phyloP scores from a whole-genome alignment of 1,140 invertebrate species.

The Parasteatoda tepidariorum region DNA sequence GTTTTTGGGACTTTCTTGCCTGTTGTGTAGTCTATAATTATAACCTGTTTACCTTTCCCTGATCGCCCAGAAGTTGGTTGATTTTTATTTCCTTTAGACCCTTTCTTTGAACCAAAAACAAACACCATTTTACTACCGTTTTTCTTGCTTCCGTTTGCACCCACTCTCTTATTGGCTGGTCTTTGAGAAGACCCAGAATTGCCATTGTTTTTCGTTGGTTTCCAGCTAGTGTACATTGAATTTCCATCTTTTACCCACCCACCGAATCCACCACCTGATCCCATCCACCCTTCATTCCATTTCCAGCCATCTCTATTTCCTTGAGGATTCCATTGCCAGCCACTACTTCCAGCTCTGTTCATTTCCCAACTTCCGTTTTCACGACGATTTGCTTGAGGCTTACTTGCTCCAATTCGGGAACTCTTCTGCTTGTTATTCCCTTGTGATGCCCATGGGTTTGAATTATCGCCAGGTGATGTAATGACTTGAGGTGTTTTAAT shows the following conservation, averaged over 20 bases:
- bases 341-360: constrained; percentile 52
- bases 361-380: constrained; percentile 34
- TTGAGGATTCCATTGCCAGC: constrained; percentile 57
- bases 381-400: not conserved
- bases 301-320: constrained; percentile 29
- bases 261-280: constrained; percentile 26
- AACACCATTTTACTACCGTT: constrained; percentile 40
- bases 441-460: constrained; percentile 25
- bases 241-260: constrained; percentile 35
- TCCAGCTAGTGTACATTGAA: constrained; percentile 43
- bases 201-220: constrained; percentile 13
- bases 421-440: not conserved
- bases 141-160: constrained; percentile 18
- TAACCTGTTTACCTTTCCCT: constrained; percentile 50
- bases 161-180: constrained; percentile 3
- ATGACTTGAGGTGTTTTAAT: constrained; percentile 31
- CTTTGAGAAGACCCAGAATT: not conserved
- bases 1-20: constrained; percentile 33
- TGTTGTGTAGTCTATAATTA: constrained; percentile 46
- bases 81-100: not conserved
- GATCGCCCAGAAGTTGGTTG: not conserved
- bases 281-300: constrained; percentile 57
- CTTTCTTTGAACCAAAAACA: constrained; percentile 42
- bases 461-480: not conserved
- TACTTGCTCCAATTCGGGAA: not conserved